These are phyloP conservation scores for Petrocephalus schoutedeni DNA, from an alignment of 2,797 vertebrate genomes.

Conservation along the genomic window DNA sequence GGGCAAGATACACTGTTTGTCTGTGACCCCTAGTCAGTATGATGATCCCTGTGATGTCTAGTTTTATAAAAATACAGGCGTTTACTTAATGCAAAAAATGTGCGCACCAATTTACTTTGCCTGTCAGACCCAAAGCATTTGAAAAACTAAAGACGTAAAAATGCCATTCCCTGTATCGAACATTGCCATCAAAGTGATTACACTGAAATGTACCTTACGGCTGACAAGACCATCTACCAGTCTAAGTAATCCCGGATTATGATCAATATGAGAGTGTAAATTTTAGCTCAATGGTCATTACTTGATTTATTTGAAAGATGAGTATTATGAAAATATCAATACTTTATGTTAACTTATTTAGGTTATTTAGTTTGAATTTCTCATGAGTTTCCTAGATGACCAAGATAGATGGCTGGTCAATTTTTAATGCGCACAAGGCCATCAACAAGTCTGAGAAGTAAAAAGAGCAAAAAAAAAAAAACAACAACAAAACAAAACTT, in stretches of 20 bases:
- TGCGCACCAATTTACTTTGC: slow-evolving; percentile 46
- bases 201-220: neutral
- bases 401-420: neutral
- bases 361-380: neutral
- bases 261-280: neutral
- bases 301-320: neutral
- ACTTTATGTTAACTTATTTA: neutral
- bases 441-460: neutral
- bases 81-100: slow-evolving; percentile 47
- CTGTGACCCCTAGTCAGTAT: slow-evolving; percentile 23
- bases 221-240: too few species aligned
- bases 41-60: slow-evolving; percentile 43
- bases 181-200: neutral
- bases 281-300: neutral
- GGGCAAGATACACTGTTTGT: neutral
- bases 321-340: neutral
- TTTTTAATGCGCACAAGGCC: neutral
- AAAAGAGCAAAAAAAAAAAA: neutral
- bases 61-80: slow-evolving; percentile 57
- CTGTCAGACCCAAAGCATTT: slow-evolving; percentile 53
- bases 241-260: neutral
- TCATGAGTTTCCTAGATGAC: neutral
- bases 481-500: neutral
- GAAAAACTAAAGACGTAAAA: slow-evolving; percentile 39
- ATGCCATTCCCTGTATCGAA: slow-evolving; percentile 27